These are phyloP conservation scores for Bucco capensis DNA, from an alignment of 2,113 vertebrate species.

Conservation along the genomic window DNA sequence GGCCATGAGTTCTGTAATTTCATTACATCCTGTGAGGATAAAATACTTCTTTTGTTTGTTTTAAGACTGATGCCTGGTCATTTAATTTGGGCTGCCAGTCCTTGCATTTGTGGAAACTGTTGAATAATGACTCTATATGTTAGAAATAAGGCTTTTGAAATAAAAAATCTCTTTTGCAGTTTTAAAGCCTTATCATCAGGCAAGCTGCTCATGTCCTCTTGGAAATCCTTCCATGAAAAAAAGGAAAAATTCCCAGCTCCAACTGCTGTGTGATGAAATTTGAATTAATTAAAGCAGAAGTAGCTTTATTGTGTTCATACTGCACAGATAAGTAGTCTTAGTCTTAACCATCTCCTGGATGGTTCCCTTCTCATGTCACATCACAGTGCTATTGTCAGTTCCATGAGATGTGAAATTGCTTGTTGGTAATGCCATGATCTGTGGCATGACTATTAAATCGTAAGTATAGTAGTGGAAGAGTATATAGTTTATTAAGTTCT, in stretches of 20 bases:
- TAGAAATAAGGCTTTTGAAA: background rate
- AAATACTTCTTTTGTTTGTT: conserved; percentile 45
- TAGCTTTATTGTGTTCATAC: background rate
- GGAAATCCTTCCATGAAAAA: background rate
- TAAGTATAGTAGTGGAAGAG: background rate
- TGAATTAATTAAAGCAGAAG: background rate
- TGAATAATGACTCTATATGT: background rate
- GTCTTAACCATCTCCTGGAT: background rate
- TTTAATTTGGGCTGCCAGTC: background rate
- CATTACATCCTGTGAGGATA: conserved; percentile 10
- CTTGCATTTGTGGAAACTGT: background rate
- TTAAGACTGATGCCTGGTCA: conserved; percentile 5
- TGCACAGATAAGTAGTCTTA: background rate
- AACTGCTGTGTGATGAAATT: background rate
- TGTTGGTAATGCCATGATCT: background rate
- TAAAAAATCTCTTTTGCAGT: background rate
- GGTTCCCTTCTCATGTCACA: background rate
- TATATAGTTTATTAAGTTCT: background rate
- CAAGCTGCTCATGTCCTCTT: background rate
- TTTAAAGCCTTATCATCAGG: background rate
- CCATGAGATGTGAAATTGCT: background rate
- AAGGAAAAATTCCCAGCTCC: background rate
- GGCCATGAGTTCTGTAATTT: conserved; percentile 47
- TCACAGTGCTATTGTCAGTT: background rate
- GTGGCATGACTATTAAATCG: background rate